Evolutionary conservation across 2,113 vertebrate genomes (phyloP), one percentile per base, ranked within the genome.

Genomic region (Callorhinus ursinus): DNA sequence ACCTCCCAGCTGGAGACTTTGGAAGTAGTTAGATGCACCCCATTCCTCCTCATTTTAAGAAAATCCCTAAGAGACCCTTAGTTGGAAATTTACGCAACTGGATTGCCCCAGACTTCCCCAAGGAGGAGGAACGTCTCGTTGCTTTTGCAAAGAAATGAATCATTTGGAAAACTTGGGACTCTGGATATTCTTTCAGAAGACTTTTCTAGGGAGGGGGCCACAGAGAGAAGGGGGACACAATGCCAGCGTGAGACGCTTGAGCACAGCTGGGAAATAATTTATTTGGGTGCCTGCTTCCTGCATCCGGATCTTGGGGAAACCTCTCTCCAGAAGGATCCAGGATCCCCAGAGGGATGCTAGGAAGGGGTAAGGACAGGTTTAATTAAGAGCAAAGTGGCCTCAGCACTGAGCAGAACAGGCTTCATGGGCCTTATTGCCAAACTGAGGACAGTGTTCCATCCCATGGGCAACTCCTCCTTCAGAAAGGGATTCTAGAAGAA

Each of bases 91-190:
- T 90, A 88, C 16, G n/a, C 12, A 49, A 31, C 33, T 49, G 77
- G 61, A 94, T 95, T 96, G 33, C 53, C 92, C 90, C 95, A 95
- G 61, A 92, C 31, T 97, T 96, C 55, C 95, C 79, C 16, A 95
- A 91, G 39, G 61, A 82, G 24, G 93, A 21, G 5, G 51, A 57
- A 93, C 16, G 46, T 61, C 77, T 91, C 49, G 49, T 57, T 86
- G 84, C 82, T 94, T 97, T 72, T 96, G 65, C 55, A 81, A 93
- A 97, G 13, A 16, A 96, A 61, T 92, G 65, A 90, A 65, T 95
- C 79, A 95, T 86, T 85, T 96, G 83, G 92, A 86, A 96, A 88
- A 82, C 59, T 36, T 88, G 26, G 74, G 31, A 69, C 36, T 93
- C 87, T 94, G 67, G 31, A 81, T 39, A 92, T 19, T 57, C 18